Percentiles rank a stretch among this genome's conserved stretches.
These are phyloP conservation scores for Cotesia vestalis DNA, from an alignment of 1,140 invertebrate species.

Conservation along the genomic window DNA sequence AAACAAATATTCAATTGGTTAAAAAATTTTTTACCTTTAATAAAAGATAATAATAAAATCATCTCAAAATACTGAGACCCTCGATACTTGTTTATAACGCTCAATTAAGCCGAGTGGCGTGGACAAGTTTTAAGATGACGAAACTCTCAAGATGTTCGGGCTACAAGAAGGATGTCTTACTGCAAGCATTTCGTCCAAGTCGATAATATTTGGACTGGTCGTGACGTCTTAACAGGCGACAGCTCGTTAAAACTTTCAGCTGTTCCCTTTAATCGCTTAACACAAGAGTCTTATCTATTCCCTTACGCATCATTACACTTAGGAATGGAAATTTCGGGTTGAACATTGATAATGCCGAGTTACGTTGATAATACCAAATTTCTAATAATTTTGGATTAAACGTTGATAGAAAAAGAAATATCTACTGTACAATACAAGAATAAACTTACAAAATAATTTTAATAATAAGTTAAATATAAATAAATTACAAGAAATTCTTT, in stretches of 20 bases:
- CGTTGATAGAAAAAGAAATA: too few relatives aligned
- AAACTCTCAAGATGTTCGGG: conserved; percentile 41
- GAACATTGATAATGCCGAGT: background rate
- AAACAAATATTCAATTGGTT: too few relatives aligned
- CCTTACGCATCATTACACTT: conserved; percentile 5
- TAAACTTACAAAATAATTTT: too few relatives aligned
- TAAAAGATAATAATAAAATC: conserved; percentile 20
- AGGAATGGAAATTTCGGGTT: background rate
- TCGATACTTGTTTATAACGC: conserved; percentile 25
- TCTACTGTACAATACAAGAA: too few relatives aligned
- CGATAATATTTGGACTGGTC: background rate
- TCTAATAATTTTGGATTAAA: too few relatives aligned
- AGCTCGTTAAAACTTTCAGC: conserved; percentile 32
- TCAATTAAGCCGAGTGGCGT: conserved; percentile 49
- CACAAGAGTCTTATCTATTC: background rate
- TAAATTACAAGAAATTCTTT: too few relatives aligned
- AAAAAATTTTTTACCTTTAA: too few relatives aligned
- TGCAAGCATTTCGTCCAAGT: background rate
- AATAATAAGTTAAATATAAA: too few relatives aligned
- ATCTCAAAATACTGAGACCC: background rate
- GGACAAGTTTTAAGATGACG: conserved; percentile 42
- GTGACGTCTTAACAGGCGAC: conserved; percentile 11
- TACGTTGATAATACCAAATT: too few relatives aligned
- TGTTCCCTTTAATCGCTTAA: background rate
- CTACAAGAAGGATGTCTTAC: background rate